phyloP scores from a whole-genome alignment of 2,888 invertebrate genomes.

The Dioctria rufipes region DNA sequence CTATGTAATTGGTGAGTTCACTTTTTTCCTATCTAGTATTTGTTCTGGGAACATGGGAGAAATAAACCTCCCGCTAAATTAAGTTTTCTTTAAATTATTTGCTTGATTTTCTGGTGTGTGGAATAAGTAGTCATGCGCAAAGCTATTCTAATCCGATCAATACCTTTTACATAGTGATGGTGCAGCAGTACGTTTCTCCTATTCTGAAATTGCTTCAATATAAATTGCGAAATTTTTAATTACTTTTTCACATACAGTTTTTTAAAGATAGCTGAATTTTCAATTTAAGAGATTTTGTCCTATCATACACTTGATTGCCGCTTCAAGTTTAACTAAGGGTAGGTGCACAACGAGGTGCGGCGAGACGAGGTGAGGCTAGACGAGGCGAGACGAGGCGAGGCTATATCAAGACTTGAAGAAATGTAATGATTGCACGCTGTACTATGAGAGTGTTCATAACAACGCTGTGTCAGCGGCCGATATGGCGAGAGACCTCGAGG shows the following conservation, averaged over 20 bases:
- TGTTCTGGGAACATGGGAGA: conserved; percentile 29
- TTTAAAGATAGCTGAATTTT: neutral
- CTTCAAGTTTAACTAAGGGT: too few relatives aligned
- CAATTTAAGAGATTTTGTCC: neutral
- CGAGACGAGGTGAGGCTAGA: too few relatives aligned
- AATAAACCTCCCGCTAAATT: conserved; percentile 52
- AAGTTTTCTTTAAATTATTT: conserved; percentile 55
- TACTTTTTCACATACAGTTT: neutral
- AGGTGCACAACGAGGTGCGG: too few relatives aligned
- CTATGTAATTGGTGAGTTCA: conserved; percentile 41
- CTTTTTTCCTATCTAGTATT: conserved; percentile 40
- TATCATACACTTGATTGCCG: neutral
- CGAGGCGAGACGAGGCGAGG: too few relatives aligned
- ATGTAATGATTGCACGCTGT: too few relatives aligned
- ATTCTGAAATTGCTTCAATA: neutral
- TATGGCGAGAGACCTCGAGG: too few relatives aligned
- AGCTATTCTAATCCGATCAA: conserved; percentile 20
- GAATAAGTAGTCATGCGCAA: conserved; percentile 48
- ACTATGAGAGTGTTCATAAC: too few relatives aligned
- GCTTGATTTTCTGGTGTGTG: conserved; percentile 47
- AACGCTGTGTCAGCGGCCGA: too few relatives aligned
- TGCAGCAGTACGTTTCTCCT: conserved; percentile 38
- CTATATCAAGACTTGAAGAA: too few relatives aligned
- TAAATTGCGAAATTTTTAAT: neutral
- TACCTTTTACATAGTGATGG: conserved; percentile 36